Evolutionary conservation across 2,888 invertebrate species (phyloP).

Genomic region (Apodemia zela): DNA sequence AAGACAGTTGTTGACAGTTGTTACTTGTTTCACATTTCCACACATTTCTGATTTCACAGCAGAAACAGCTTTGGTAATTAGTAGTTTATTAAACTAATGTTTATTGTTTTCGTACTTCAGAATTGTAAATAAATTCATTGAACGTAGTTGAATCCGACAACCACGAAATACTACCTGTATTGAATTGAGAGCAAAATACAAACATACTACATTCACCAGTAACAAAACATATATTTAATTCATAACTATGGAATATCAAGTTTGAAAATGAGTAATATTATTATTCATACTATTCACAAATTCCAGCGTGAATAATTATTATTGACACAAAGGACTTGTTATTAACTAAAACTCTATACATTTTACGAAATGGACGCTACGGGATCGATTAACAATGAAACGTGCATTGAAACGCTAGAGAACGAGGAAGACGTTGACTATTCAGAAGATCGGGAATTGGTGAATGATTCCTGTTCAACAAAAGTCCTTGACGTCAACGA

Average conservation of each 20-base stretch:
- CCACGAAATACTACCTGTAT: too few relatives aligned
- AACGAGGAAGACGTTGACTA: conserved; percentile 71
- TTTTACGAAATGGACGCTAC: conserved; percentile 47
- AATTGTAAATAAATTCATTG: too few relatives aligned
- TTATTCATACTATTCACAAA: neutral
- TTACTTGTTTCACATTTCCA: too few relatives aligned
- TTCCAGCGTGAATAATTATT: too few relatives aligned
- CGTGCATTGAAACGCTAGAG: conserved; percentile 52
- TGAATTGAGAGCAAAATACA: too few relatives aligned
- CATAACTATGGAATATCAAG: neutral
- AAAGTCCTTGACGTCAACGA: conserved; percentile 57
- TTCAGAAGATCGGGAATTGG: conserved; percentile 68
- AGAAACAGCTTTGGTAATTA: too few relatives aligned
- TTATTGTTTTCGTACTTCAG: too few relatives aligned
- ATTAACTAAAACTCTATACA: conserved; percentile 17
- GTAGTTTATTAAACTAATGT: too few relatives aligned
- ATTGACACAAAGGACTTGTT: neutral
- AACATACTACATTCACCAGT: too few relatives aligned
- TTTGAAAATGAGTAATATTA: conserved; percentile 2
- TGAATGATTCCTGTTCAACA: conserved; percentile 66
- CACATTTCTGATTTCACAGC: too few relatives aligned
- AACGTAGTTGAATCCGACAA: too few relatives aligned
- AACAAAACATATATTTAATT: neutral
- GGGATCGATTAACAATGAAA: conserved; percentile 65
- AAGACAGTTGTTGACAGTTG: too few relatives aligned